phyloP scores from a whole-genome alignment of 2,888 invertebrate genomes.

The Ametastegia equiseti region DNA sequence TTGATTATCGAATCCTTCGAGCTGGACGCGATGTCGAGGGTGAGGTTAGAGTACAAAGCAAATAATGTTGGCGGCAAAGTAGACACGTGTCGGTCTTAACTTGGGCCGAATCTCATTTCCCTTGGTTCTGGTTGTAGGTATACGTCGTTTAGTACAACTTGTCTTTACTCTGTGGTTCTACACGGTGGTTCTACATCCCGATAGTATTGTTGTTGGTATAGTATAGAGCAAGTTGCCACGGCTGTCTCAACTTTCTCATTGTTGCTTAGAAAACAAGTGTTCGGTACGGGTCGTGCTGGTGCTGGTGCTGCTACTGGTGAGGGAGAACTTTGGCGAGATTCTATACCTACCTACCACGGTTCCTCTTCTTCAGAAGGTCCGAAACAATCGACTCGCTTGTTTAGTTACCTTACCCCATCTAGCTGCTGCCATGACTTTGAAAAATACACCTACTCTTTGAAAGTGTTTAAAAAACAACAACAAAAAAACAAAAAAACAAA shows the following conservation, averaged over 20 bases:
- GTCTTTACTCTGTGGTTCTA: not conserved
- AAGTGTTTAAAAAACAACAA: not conserved
- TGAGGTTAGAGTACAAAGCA: not conserved
- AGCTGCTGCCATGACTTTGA: not conserved
- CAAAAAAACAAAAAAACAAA: not conserved
- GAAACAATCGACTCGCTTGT: conserved; percentile 16
- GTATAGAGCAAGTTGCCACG: conserved; percentile 18
- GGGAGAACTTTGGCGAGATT: conserved; percentile 23
- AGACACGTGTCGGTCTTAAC: conserved; percentile 47
- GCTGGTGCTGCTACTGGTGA: not conserved
- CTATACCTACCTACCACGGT: not conserved
- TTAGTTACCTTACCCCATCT: not conserved
- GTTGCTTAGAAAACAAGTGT: conserved; percentile 42
- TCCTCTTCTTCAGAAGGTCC: not conserved
- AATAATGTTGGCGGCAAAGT: not conserved
- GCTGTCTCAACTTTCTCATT: conserved; percentile 43
- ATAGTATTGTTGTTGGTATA: conserved; percentile 42
- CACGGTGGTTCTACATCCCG: not conserved
- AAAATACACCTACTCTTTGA: not conserved
- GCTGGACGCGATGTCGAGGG: not conserved
- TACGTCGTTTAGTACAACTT: conserved; percentile 17
- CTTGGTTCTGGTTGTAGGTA: conserved; percentile 27
- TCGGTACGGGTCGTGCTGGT: not conserved
- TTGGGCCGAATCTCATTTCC: conserved; percentile 40
- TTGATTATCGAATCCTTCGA: no score